phyloP scores from a whole-genome alignment of 2,888 invertebrate genomes.

The Drosophila antonietae region DNA sequence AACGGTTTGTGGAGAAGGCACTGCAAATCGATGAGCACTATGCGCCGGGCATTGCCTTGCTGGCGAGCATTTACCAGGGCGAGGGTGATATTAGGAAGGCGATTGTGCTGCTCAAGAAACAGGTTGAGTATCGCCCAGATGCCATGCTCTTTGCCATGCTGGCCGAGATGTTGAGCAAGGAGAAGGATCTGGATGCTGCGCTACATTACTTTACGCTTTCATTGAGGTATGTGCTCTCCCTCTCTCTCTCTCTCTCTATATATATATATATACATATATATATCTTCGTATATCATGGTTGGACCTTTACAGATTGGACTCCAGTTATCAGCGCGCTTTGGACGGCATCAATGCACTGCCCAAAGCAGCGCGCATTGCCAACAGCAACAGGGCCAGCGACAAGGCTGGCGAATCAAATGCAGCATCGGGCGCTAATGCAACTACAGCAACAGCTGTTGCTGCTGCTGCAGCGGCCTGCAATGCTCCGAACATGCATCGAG shows the following conservation, averaged over 20 bases:
- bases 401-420: constrained; percentile 16
- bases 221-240: constrained; percentile 62
- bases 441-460: background rate
- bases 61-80: constrained; percentile 89
- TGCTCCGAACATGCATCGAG: constrained; percentile 54
- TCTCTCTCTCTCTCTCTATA: background rate
- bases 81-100: constrained; percentile 89
- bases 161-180: constrained; percentile 79
- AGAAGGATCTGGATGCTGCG: constrained; percentile 81
- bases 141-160: constrained; percentile 81
- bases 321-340: constrained; percentile 80
- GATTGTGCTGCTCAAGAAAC: constrained; percentile 88
- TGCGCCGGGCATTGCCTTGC: constrained; percentile 89
- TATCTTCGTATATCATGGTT: background rate
- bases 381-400: constrained; percentile 1
- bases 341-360: constrained; percentile 82
- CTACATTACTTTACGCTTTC: constrained; percentile 83
- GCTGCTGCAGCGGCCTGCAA: constrained; percentile 24
- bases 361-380: constrained; percentile 61
- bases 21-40: constrained; percentile 89
- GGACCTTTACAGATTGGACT: constrained; percentile 75
- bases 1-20: constrained; percentile 89
- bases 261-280: no score
- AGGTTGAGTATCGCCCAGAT: constrained; percentile 85
- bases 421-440: background rate